Base-by-base conservation (phyloP, 2,888 invertebrate species). In the Malthinus flaveolus region DNA sequence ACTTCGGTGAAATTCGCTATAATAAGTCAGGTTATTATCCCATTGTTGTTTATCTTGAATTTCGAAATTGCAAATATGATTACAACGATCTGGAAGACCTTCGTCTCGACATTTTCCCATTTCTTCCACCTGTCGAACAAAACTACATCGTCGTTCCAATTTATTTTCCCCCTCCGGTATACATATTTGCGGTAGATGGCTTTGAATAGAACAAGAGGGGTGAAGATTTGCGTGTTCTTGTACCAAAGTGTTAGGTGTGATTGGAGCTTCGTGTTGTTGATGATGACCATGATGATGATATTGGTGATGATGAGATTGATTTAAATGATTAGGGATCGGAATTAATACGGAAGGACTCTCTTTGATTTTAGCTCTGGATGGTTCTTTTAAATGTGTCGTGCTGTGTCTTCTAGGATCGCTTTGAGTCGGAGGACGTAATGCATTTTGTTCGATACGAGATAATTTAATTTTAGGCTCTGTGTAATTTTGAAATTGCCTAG, bases 401-500 rank as follows among this genome's bases (percentile, higher is more conserved):
- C 74, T 78, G 71, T 75, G 78, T 48, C 77, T 72, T 50, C 76
- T 71, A 60, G 74, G 76, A 62, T 74, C 73, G 56, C 61, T 67
- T 61, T 72, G 71, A 51, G 61, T 65, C 65, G 66, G 55, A 7
- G 75, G 79, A 55, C 73, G 73, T 12, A 78, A 66, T n/a, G 75
- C 70, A 61, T 75, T 76, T 49, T 78, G 63, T 78, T 83, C 80
- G 68, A 79, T 79, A 73, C 77, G 76, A 71, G 81, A 82, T 77
- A 81, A 78, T 79, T 82, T 80, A 75, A 78, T 82, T 78, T 81
- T 80, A 46, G 79, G 79, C 54, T 76, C 76, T 9, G 78, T 78
- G 73, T 83, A 80, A 73, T 83, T 83, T 73, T 83, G 83, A 73
- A 82, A 84, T 68, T 83, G 83, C 65, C 83, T 82, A 64, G 76